Percentiles rank a stretch among this genome's conserved stretches.
Evolutionary conservation across 2,888 invertebrate genomes (phyloP).

Genomic region (Diploptera punctata): DNA sequence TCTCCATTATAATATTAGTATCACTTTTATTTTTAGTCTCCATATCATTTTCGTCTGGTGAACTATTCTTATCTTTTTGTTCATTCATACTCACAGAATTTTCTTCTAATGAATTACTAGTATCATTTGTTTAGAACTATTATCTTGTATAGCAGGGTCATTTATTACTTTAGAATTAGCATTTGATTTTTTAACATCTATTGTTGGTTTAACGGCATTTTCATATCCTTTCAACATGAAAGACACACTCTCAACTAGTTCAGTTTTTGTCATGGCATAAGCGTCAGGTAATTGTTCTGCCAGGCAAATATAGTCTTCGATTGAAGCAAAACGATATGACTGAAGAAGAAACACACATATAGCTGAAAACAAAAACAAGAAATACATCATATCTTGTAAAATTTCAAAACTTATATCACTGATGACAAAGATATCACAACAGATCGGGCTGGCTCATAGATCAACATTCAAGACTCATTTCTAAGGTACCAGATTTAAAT

Average conservation of each 20-base stretch:
- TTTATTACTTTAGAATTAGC: not conserved
- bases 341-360: slow-evolving; percentile 5
- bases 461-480: too few relatives aligned
- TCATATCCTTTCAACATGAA: not conserved
- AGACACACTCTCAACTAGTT: slow-evolving; percentile 7
- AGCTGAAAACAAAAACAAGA: not conserved
- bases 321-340: slow-evolving; percentile 13
- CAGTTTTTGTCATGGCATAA: slow-evolving; percentile 8
- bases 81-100: too few relatives aligned
- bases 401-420: too few relatives aligned
- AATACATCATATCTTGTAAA: too few relatives aligned
- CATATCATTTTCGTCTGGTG: too few relatives aligned
- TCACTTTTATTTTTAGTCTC: too few relatives aligned
- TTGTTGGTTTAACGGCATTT: not conserved
- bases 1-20: too few relatives aligned
- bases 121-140: not conserved
- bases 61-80: too few relatives aligned
- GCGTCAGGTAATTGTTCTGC: slow-evolving; percentile 16
- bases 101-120: not conserved
- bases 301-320: slow-evolving; percentile 30
- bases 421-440: too few relatives aligned
- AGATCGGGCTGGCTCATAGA: too few relatives aligned
- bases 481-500: too few relatives aligned
- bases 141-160: not conserved
- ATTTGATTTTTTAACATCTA: not conserved